Conservation (phyloP, 2,113 vertebrate genomes). For the Nipponia nippon region DNA sequence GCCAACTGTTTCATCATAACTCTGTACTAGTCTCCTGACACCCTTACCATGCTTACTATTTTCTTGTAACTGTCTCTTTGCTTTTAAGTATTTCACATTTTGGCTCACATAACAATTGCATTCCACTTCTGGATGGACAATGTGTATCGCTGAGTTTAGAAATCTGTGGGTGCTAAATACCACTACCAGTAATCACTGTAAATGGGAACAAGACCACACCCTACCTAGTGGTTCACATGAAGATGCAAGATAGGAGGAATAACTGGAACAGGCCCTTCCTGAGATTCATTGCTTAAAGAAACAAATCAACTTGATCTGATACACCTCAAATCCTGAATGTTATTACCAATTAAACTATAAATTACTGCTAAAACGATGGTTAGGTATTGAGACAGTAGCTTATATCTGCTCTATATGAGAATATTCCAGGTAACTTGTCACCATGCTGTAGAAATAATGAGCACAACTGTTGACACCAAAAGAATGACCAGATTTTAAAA, state of each 20-base stretch:
- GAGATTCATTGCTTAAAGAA: not conserved
- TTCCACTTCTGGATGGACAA: not conserved
- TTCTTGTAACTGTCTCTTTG: not conserved
- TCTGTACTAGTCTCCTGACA: not conserved
- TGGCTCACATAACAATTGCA: not conserved
- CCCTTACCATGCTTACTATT: not conserved
- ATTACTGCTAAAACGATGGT: not conserved
- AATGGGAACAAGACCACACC: not conserved
- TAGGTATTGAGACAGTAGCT: not conserved
- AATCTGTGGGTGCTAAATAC: not conserved
- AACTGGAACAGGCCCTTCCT: not conserved
- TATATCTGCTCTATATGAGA: not conserved
- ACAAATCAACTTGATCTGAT: not conserved
- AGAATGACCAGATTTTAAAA: not conserved
- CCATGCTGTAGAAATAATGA: not conserved
- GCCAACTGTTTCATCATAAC: not conserved
- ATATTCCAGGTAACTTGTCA: not conserved
- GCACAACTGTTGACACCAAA: not conserved
- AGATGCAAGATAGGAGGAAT: not conserved
- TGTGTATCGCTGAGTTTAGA: not conserved
- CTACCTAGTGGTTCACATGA: not conserved
- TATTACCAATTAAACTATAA: not conserved
- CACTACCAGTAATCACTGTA: not conserved
- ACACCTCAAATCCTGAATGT: not conserved
- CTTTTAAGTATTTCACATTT: not conserved